Conservation (phyloP, 2,888 invertebrate genomes). For the Ophion slaviceki region DNA sequence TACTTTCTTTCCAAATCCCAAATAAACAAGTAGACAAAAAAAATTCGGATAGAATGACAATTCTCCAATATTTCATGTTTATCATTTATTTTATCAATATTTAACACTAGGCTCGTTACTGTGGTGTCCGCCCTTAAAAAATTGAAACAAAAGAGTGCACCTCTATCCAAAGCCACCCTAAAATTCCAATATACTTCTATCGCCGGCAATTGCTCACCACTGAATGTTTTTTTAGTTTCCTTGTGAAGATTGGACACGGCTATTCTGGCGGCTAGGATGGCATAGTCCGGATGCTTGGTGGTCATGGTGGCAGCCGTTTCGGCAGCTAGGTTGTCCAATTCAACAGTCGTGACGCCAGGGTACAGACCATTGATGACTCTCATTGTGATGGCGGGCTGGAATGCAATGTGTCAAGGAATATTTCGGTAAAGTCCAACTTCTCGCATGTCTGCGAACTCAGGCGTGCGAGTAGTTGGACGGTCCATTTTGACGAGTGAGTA, state of each 20-base stretch:
- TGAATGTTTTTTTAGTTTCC: slow-evolving; percentile 97
- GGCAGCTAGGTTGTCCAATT: slow-evolving; percentile 98
- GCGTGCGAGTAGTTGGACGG: background rate
- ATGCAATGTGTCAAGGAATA: background rate
- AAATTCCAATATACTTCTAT: background rate
- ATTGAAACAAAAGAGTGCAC: background rate
- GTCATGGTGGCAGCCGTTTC: slow-evolving; percentile 99
- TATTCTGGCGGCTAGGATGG: slow-evolving; percentile 93
- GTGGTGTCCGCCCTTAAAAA: background rate
- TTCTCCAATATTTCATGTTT: too few relatives aligned
- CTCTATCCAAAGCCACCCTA: background rate
- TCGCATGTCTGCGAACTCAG: too few relatives aligned
- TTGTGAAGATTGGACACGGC: slow-evolving; percentile 99
- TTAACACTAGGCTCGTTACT: too few relatives aligned
- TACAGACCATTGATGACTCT: slow-evolving; percentile 98
- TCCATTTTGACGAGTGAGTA: background rate
- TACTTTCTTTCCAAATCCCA: too few relatives aligned
- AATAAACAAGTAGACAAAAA: too few relatives aligned
- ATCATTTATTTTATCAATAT: too few relatives aligned
- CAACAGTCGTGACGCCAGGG: slow-evolving; percentile 97
- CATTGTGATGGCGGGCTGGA: slow-evolving; percentile 91
- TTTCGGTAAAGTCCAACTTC: background rate
- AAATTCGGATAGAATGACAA: too few relatives aligned
- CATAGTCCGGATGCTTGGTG: slow-evolving; percentile 98
- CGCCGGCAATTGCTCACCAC: slow-evolving; percentile 85